Evolutionary conservation across 2,888 invertebrate species (phyloP), one percentile per base, ranked within the genome.

Genomic region (Nomada ruficornis): DNA sequence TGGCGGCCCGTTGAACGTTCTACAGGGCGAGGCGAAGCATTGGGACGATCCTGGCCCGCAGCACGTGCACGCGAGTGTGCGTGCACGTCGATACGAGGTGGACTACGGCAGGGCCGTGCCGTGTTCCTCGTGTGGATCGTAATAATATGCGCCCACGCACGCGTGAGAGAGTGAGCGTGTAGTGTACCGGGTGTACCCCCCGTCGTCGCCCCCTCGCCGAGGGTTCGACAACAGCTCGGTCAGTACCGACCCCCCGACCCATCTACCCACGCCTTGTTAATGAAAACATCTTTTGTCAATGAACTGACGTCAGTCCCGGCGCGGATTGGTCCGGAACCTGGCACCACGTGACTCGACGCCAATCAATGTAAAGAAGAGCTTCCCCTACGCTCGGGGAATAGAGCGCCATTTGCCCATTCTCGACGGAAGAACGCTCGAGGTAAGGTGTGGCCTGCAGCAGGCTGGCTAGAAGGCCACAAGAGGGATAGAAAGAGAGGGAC

Each of bases 271-370:
- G 91, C 91, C 91, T 91, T 89, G 91, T 93, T 93, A 93, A 93
- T 93, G 93, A 93, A 93, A 92, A 93, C 92, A 92, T 92, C 93
- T 93, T 93, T 93, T 92, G 94, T 95, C 95, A 95, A 95, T 95
- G 95, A 94, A 94, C 94, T 94, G 95, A 95, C 95, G 95, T 95
- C 94, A 93, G 92, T 64, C 77, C 80, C 72, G 20, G 13, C 64
- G 29, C 42, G 82, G 84, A 91, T 94, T 94, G 94, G 94, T 90
- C 84, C 64, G 36, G 64, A 50, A 44, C 55, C 36, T 50, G n/a
- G 57, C 52, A 89, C 91, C 94, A 94, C 94, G 94, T 94, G 94
- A 94, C 89, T 91, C 60, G 11, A 54, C 65, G 52, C 94, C 94
- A 94, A 94, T 94, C 67, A 60, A 59, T n/a, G 60, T 5, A 44